Evolutionary conservation across 2,888 invertebrate genomes (phyloP).

Genomic region (Eutolmus rufibarbis): DNA sequence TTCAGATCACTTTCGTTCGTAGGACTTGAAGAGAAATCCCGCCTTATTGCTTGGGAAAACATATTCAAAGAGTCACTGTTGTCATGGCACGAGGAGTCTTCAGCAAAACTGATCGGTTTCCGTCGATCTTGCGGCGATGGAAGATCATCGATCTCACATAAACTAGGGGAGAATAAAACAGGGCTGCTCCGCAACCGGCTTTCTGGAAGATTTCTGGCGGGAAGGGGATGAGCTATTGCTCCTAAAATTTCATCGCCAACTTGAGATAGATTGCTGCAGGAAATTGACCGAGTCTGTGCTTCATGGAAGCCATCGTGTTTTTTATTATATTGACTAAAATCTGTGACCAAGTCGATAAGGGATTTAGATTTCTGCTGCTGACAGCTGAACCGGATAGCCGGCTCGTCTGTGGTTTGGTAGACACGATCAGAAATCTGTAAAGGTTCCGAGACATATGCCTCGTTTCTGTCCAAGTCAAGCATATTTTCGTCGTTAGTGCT

Average conservation of each 20-base stretch:
- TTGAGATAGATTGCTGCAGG: constrained; percentile 50
- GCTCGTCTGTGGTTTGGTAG: constrained; percentile 48
- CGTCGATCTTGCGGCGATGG: constrained; percentile 50
- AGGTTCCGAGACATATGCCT: constrained; percentile 59
- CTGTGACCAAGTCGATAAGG: constrained; percentile 45
- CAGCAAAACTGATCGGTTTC: constrained; percentile 47
- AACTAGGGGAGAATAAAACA: constrained; percentile 53
- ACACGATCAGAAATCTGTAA: constrained; percentile 59
- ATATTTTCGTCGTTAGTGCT: constrained; percentile 50
- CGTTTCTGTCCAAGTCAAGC: constrained; percentile 55
- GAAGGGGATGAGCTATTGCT: constrained; percentile 42
- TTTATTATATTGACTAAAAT: background rate
- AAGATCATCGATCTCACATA: constrained; percentile 53
- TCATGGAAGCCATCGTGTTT: constrained; percentile 45
- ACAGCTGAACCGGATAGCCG: constrained; percentile 44
- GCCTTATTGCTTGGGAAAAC: constrained; percentile 49
- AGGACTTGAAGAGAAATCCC: constrained; percentile 57
- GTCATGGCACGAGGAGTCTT: constrained; percentile 40
- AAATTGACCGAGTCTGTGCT: constrained; percentile 52
- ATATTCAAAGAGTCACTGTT: constrained; percentile 51
- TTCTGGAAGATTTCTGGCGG: constrained; percentile 40
- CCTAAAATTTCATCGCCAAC: constrained; percentile 45
- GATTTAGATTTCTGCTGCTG: constrained; percentile 51
- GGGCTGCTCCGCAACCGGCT: constrained; percentile 50
- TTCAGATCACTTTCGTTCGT: constrained; percentile 71